Base-by-base conservation (phyloP, 2,113 vertebrate genomes). In the Phoenicopterus ruber region DNA sequence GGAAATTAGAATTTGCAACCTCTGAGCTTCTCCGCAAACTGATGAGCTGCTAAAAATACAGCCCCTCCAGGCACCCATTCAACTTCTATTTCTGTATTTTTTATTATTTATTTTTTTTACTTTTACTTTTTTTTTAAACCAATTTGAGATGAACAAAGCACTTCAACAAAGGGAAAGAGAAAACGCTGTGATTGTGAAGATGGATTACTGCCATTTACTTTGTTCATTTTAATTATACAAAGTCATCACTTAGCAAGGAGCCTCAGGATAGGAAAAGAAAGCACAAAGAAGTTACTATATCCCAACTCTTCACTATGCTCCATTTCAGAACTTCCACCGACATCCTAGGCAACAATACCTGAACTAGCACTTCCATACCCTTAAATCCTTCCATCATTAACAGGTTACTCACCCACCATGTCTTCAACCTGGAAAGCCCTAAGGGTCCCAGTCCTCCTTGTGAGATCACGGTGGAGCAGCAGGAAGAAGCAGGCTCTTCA, bases 21-120 rank as follows among this genome's bases (percentile, higher is more conserved):
- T 97, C 97, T 81, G 82, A 97, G 97, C 87, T 96, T 96, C 92
- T 97, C 95, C 31, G 17, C 95, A 97, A 98, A 98, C 92, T 97
- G 97, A 97, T 97, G 97, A 98, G 97, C 93, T 97, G 91, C 98
- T 98, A 98, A 98, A 98, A 98, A 98, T 98, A 98, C 86, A 98
- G 93, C 97, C 97, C 97, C 97, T 97, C 90, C 96, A 97, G 97
- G 97, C 97, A 97, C 90, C 95, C 84, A 65, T 97, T 98, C 97
- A 97, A 96, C 96, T 97, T 97, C 98, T 98, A 98, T 98, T 98
- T 98, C 97, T 97, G 97, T 97, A 96, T 96, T 95, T 96, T 97
- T 98, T 97, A 95, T 97, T 94, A 77, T 93, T 94, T 89, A 31
- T 94, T 97, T 96, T 86, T 89, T 95, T 91, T 59, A 69, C 58